phyloP scores from a whole-genome alignment of 2,113 vertebrate species.

The Hydrochoerus hydrochaeris region DNA sequence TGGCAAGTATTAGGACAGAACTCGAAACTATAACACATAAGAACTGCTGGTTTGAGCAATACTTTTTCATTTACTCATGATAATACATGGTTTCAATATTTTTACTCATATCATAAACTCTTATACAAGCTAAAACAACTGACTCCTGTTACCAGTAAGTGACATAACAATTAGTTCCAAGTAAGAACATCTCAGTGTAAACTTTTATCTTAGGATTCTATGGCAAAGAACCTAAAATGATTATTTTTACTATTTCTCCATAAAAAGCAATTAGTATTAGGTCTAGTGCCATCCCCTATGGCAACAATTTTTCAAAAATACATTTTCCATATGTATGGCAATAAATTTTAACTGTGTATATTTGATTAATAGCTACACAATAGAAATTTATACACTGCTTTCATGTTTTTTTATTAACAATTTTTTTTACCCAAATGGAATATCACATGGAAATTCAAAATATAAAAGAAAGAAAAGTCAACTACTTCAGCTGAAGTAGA shows the following conservation, averaged over 20 bases:
- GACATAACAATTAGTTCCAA: background rate
- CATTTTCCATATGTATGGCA: background rate
- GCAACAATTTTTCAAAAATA: background rate
- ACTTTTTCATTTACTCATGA: conserved; percentile 38
- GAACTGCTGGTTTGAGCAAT: background rate
- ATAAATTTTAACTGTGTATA: background rate
- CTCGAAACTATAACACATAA: background rate
- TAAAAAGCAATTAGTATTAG: background rate
- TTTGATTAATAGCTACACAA: background rate
- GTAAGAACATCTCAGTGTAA: background rate
- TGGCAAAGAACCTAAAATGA: background rate
- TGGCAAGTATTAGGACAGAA: background rate
- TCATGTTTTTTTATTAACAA: background rate
- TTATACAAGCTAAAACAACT: background rate
- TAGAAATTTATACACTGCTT: background rate
- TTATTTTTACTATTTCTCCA: background rate
- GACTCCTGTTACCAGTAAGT: background rate
- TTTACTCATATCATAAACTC: background rate
- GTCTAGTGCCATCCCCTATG: background rate
- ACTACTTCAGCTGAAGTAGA: background rate
- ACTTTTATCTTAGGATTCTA: background rate
- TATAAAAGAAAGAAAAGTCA: background rate
- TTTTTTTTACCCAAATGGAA: background rate
- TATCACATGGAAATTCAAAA: background rate
- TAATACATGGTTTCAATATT: background rate